phyloP scores from a whole-genome alignment of 1,140 invertebrate genomes.

The Cydia pomonella region DNA sequence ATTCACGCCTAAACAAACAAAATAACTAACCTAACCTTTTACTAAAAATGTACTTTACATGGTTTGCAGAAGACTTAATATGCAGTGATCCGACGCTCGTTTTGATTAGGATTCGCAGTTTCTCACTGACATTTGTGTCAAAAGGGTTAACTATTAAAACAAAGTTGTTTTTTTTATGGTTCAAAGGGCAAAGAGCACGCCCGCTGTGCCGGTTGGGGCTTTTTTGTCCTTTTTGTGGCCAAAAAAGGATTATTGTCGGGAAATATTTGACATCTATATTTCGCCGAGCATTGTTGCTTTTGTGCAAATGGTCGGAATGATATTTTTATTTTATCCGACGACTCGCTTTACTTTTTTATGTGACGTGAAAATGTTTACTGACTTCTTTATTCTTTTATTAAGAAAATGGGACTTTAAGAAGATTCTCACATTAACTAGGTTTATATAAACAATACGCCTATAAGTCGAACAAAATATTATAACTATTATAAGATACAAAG shows the following conservation, averaged over 20 bases:
- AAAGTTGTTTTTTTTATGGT: constrained; percentile 72
- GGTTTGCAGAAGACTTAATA: background rate
- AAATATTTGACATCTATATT: constrained; percentile 66
- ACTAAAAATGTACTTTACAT: background rate
- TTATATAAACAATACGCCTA: background rate
- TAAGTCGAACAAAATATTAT: background rate
- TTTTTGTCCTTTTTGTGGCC: constrained; percentile 53
- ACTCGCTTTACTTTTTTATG: constrained; percentile 8
- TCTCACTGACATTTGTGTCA: constrained; percentile 61
- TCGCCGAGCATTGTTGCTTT: constrained; percentile 31
- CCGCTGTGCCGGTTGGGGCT: constrained; percentile 54
- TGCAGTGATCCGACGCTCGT: constrained; percentile 37
- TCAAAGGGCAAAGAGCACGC: constrained; percentile 72
- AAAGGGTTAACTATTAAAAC: constrained; percentile 69
- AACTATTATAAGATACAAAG: background rate
- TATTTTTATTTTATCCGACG: constrained; percentile 12
- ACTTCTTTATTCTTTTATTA: constrained; percentile 34
- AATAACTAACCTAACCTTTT: background rate
- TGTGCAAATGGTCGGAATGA: constrained; percentile 11
- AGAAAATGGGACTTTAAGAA: background rate
- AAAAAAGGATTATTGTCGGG: constrained; percentile 61
- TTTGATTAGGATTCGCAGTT: constrained; percentile 52
- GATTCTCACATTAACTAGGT: background rate
- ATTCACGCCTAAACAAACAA: constrained; percentile 31
- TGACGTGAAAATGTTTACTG: background rate